Evolutionary conservation across 92 coral and sea anemone species (phyloP), one percentile per base, ranked within the genome.

Genomic region (Paramuricea clavata): DNA sequence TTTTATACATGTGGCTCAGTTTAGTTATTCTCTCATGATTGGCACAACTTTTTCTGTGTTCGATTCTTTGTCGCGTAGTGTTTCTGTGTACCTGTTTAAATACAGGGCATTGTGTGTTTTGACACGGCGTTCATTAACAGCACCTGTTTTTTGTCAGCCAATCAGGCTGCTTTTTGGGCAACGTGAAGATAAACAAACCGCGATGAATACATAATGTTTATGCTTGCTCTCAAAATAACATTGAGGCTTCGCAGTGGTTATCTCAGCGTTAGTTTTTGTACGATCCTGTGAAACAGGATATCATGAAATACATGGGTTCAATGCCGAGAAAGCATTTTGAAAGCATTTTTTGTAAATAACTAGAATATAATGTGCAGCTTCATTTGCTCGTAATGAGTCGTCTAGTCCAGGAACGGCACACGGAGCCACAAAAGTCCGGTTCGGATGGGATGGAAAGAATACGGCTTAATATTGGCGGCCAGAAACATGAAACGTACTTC

Each of bases 401-500:
- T 32, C 7, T 12, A 34, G 84, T 34, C 84, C 84, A 59, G 52
- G 52, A 21, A 57, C 84, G 59, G 30, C 84, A 79, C 73, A 19
- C 84, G 13, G 84, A 73, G 71, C 54, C 84, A 21, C 69, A 78
- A 57, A 79, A 79, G 27, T 79, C 33, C 3, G 56, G 84, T 6
- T 33, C 84, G 73, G 74, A 79, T 33, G 73, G 84, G 25, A 79
- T 79, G 84, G 84, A 79, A 17, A 79, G 65, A 79, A 79, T 79
- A 57, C 49, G 84, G n/a, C 36, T 95, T 34, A 97, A 97, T 82
- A 95, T 96, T 49, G 99, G 99, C 4, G 99, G 99, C 0, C 95
- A 93, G 68, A 82, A 87, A 0, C 95, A 94, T 62, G 97, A 97
- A 59, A 98, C 99, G 0, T 97, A 97, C 82, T 78, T 94, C 3